Evolutionary conservation across 2,888 invertebrate species (phyloP).

Genomic region (Phania funesta): DNA sequence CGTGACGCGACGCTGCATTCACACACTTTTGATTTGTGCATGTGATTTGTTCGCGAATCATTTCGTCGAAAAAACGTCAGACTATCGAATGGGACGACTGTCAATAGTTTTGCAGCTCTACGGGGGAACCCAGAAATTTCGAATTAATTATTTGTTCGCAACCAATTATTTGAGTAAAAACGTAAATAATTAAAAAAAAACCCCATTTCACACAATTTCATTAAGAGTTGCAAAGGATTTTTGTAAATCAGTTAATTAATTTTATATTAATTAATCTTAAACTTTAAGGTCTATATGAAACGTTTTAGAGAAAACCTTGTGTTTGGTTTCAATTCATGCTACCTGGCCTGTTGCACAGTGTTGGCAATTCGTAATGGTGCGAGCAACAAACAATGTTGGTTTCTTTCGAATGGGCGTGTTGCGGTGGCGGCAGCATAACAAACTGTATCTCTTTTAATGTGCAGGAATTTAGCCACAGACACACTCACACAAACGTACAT

Average conservation of each 20-base stretch:
- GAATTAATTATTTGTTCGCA: too few species aligned
- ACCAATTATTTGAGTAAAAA: too few species aligned
- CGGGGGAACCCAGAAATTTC: too few species aligned
- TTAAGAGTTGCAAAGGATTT: too few species aligned
- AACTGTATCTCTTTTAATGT: not conserved
- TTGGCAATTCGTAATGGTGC: slow-evolving; percentile 14
- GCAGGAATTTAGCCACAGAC: not conserved
- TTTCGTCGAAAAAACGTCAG: too few species aligned
- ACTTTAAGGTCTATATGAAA: not conserved
- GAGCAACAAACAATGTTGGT: slow-evolving; percentile 26
- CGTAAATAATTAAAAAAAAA: too few species aligned
- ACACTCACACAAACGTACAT: not conserved
- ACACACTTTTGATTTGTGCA: too few species aligned
- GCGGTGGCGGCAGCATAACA: slow-evolving; percentile 53
- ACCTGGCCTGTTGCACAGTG: not conserved
- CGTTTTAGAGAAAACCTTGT: not conserved
- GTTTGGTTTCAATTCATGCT: not conserved
- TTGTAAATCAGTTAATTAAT: not conserved
- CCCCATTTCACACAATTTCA: too few species aligned
- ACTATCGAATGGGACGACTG: too few species aligned
- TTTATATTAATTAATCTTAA: not conserved
- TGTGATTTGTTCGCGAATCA: too few species aligned
- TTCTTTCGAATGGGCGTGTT: slow-evolving; percentile 51
- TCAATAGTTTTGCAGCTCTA: too few species aligned
- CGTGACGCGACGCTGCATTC: too few species aligned